Evolutionary conservation across 1,140 invertebrate genomes (phyloP), one percentile per base, ranked within the genome.

Genomic region (Ips typographus): DNA sequence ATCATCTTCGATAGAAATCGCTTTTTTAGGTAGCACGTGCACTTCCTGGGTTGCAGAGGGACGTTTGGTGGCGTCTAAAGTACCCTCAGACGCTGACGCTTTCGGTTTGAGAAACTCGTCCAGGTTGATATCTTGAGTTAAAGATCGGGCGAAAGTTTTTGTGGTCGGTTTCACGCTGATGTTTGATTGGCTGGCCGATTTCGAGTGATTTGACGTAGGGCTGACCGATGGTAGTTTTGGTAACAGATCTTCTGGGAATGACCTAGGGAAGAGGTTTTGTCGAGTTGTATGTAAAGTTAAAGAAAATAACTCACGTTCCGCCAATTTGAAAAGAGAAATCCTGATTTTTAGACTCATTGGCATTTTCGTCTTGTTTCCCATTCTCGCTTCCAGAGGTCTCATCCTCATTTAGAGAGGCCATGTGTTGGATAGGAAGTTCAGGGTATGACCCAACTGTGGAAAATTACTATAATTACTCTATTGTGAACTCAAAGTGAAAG

Each of bases 31-130:
- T 4, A 74, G 2, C 37, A 42, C n/a, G 4, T 58, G 3, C 57
- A 70, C 71, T 75, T 78, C 76, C 70, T 76, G 76, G 58, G 77
- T 77, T 43, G 73, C 74, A 8, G 72, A 71, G 47, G 71, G 74
- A 4, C 70, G 59, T 68, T 71, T 73, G 39, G 49, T 68, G 7
- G 66, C 64, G 40, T 82, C 80, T 55, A 83, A 74, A 40, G 80
- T 83, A 47, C 83, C 82, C 47, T 85, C 83, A 39, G 84, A 85
- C 43, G 80, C 76, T 2, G 83, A 85, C 1, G 79, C 71, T 71
- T 78, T 78, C 43, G 73, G 68, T 59, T 63, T 58, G 8, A 68
- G 63, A 5, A 53, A 4, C 2, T 75, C 74, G 55, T 81, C 3
- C 75, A 82, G 8, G 79, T 83, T 55, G 77, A 74, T 71, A 41